Conservation (phyloP, 2,797 vertebrate species). For the Pampus argenteus region DNA sequence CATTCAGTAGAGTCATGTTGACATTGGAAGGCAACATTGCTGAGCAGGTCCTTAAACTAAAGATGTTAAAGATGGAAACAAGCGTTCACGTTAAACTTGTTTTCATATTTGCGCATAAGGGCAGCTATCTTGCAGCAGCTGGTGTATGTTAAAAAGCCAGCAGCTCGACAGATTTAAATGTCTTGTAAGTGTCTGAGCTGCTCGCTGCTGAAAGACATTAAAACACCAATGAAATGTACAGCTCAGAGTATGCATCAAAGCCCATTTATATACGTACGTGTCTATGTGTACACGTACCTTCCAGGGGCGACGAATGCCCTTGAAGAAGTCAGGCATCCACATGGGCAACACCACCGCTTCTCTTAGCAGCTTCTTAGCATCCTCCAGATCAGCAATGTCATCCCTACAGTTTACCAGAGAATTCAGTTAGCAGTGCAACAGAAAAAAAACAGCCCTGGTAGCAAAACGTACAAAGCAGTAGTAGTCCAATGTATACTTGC, state of each 20-base stretch:
- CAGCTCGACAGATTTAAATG: background rate
- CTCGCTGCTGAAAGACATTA: background rate
- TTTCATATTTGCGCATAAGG: background rate
- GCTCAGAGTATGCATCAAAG: background rate
- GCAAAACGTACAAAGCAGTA: background rate
- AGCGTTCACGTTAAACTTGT: background rate
- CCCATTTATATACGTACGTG: background rate
- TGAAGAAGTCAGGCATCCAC: conserved; percentile 99
- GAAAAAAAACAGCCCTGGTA: background rate
- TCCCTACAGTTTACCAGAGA: conserved; percentile 84
- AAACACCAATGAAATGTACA: background rate
- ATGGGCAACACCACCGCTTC: conserved; percentile 98
- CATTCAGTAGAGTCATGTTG: conserved; percentile 20
- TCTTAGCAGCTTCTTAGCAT: conserved; percentile 96
- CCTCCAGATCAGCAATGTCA: conserved; percentile 97
- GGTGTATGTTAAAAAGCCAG: background rate
- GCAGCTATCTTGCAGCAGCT: background rate
- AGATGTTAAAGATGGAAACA: background rate
- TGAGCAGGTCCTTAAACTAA: background rate
- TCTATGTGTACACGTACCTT: conserved; percentile 85
- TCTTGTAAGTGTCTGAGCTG: background rate
- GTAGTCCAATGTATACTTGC: background rate
- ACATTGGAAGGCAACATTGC: conserved; percentile 15
- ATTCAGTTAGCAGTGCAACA: conserved; percentile 16
- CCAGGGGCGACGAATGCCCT: conserved; percentile 98